Conservation (phyloP, 1,140 invertebrate genomes). For the Bradysia coprophila region DNA sequence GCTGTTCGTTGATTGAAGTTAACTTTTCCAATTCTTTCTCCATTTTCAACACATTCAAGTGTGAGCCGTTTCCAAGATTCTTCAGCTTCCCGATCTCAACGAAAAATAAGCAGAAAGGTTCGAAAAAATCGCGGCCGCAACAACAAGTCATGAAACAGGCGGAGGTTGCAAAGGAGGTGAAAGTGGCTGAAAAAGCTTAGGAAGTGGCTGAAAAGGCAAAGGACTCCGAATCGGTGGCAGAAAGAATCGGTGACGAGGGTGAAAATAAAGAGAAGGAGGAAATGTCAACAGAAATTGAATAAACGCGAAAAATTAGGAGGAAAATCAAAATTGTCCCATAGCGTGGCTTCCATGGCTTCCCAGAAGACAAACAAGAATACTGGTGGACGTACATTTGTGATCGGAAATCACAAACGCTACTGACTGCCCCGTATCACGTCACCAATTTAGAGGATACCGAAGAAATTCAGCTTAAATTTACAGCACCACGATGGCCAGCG, state of each 20-base stretch:
- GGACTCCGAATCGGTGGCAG: conserved; percentile 15
- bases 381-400: conserved; percentile 99
- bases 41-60: no score
- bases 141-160: conserved; percentile 8
- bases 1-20: no score
- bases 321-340: conserved; percentile 84
- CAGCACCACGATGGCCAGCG: conserved; percentile 82
- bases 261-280: conserved; percentile 41
- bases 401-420: conserved; percentile 70
- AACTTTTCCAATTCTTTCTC: no score
- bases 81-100: no score
- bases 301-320: conserved; percentile 83
- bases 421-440: conserved; percentile 84
- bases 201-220: conserved; percentile 14
- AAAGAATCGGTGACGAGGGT: conserved; percentile 28
- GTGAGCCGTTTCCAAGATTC: no score
- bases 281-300: conserved; percentile 51
- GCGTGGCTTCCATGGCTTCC: conserved; percentile 90
- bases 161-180: conserved; percentile 8
- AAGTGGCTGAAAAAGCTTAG: conserved; percentile 20
- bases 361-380: conserved; percentile 93
- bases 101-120: conserved; percentile 9
- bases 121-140: no score
- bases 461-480: conserved; percentile 88
- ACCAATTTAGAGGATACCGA: conserved; percentile 60